Evolutionary conservation across 1,140 invertebrate genomes (phyloP).

Genomic region (Thalassaphorura encarpata): DNA sequence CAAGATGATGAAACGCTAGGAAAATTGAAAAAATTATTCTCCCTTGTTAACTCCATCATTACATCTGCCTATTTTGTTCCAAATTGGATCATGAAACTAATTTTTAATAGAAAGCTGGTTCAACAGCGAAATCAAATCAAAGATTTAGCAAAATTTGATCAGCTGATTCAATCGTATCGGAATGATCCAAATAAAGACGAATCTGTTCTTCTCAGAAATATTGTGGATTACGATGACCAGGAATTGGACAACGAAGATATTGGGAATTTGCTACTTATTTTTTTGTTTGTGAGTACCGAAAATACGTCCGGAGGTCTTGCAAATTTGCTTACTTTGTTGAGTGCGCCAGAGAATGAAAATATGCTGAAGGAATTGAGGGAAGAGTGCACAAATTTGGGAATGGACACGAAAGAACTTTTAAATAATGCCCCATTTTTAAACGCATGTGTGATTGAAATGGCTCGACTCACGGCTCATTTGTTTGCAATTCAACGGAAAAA

Average conservation of each 20-base stretch:
- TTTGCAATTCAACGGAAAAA: too few relatives aligned
- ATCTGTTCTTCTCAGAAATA: slow-evolving; percentile 1
- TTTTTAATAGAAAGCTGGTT: neutral
- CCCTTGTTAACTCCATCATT: slow-evolving; percentile 1
- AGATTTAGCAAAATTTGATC: neutral
- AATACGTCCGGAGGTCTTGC: slow-evolving; percentile 6
- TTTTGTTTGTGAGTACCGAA: slow-evolving; percentile 10
- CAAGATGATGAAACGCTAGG: neutral
- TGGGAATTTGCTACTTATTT: neutral
- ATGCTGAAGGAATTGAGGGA: neutral
- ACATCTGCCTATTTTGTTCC: slow-evolving; percentile 2
- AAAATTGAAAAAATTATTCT: neutral
- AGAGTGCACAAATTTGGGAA: neutral
- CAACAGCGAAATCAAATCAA: neutral
- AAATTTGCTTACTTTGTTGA: slow-evolving; percentile 4
- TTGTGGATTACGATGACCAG: neutral
- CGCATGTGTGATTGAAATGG: too few relatives aligned
- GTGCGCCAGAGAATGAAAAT: neutral
- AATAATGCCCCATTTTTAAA: too few relatives aligned
- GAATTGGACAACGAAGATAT: neutral
- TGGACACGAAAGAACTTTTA: neutral
- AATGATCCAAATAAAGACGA: slow-evolving; percentile 5
- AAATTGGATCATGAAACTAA: too few relatives aligned
- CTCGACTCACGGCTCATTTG: too few relatives aligned
- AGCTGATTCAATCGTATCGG: slow-evolving; percentile 3